phyloP scores from a whole-genome alignment of 2,888 invertebrate genomes.

The Lithophane socia region DNA sequence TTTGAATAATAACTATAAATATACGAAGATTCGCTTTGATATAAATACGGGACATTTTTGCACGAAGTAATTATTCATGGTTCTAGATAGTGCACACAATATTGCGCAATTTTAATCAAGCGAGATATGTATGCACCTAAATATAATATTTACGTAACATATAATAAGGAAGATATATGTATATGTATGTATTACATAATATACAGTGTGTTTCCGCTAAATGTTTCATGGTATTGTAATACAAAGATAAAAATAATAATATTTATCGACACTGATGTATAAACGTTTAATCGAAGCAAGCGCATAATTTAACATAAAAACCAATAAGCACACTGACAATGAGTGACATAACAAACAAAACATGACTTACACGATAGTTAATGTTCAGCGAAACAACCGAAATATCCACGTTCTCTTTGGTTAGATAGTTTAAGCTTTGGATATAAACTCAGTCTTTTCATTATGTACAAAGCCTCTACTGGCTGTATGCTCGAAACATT shows the following conservation, averaged over 20 bases:
- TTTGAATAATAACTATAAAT: conserved; percentile 22
- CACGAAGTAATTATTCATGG: conserved; percentile 17
- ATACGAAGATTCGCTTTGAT: conserved; percentile 8
- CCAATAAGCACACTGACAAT: conserved; percentile 89
- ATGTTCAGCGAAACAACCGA: conserved; percentile 86
- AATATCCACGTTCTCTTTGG: conserved; percentile 88
- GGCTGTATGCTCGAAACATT: conserved; percentile 78
- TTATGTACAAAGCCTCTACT: conserved; percentile 86
- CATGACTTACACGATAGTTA: conserved; percentile 89
- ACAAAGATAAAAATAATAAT: conserved; percentile 55
- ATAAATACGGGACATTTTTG: conserved; percentile 15
- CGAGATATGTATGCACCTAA: conserved; percentile 28
- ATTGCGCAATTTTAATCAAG: conserved; percentile 32
- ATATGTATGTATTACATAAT: conserved; percentile 54
- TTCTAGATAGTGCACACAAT: conserved; percentile 27
- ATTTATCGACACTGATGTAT: conserved; percentile 54
- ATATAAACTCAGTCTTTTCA: conserved; percentile 88
- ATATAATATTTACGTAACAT: conserved; percentile 41
- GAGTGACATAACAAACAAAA: conserved; percentile 90
- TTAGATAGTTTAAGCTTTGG: conserved; percentile 84
- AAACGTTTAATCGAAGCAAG: conserved; percentile 85
- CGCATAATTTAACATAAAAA: conserved; percentile 81
- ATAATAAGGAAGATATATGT: conserved; percentile 46
- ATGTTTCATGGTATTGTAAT: conserved; percentile 51
- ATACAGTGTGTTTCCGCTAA: conserved; percentile 44